Evolutionary conservation across 2,888 invertebrate species (phyloP).

Genomic region (Conchocele bisecta): DNA sequence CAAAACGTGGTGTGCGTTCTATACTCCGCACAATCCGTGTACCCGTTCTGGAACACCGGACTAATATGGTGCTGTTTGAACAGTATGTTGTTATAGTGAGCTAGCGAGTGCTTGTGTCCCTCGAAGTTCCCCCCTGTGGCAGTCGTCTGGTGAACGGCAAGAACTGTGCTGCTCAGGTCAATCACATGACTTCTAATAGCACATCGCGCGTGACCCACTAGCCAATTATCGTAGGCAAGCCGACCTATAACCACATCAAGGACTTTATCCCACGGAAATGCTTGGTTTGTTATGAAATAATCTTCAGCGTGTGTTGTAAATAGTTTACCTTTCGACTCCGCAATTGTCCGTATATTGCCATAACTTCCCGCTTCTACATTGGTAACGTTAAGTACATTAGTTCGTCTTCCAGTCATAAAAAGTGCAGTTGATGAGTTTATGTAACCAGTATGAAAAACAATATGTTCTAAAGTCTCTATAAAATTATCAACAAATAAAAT

Average conservation of each 20-base stretch:
- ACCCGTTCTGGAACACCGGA: slow-evolving; percentile 58
- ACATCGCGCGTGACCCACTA: slow-evolving; percentile 63
- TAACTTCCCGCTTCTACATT: slow-evolving; percentile 38
- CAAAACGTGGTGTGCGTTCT: slow-evolving; percentile 39
- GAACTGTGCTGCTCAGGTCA: slow-evolving; percentile 63
- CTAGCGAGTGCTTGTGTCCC: slow-evolving; percentile 53
- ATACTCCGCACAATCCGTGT: slow-evolving; percentile 60
- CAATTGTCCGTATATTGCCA: slow-evolving; percentile 33
- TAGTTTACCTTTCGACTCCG: slow-evolving; percentile 52
- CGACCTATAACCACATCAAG: slow-evolving; percentile 72
- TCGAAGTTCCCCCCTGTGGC: slow-evolving; percentile 61
- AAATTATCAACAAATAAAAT: slow-evolving; percentile 68
- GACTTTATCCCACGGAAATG: slow-evolving; percentile 66
- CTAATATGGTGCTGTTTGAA: slow-evolving; percentile 50
- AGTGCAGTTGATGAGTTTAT: slow-evolving; percentile 46
- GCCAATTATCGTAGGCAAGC: slow-evolving; percentile 72
- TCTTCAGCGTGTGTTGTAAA: slow-evolving; percentile 69
- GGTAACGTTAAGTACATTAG: slow-evolving; percentile 58
- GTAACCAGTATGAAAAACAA: slow-evolving; percentile 13
- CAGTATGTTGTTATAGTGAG: slow-evolving; percentile 56
- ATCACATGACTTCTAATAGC: slow-evolving; percentile 53
- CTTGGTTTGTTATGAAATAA: slow-evolving; percentile 67
- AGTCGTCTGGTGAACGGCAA: slow-evolving; percentile 71
- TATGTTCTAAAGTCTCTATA: slow-evolving; percentile 51
- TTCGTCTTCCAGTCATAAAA: slow-evolving; percentile 52